These are phyloP conservation scores for Macrosteles quadrilineatus DNA, from an alignment of 1,140 invertebrate species.

Conservation along the genomic window DNA sequence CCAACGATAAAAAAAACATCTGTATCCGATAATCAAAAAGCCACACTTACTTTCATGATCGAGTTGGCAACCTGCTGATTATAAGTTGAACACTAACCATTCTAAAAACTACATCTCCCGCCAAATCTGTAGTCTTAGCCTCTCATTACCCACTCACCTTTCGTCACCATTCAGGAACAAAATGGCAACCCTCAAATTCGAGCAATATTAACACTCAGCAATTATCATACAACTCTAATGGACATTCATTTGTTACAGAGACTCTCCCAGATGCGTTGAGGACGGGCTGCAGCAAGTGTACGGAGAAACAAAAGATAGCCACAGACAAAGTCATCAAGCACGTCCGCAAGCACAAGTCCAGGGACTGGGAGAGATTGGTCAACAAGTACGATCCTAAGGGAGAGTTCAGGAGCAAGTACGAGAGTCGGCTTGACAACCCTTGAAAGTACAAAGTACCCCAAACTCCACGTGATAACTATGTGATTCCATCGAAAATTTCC, in stretches of 20 bases:
- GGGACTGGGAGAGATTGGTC: constrained; percentile 50
- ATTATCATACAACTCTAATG: too few relatives aligned
- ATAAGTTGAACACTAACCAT: too few relatives aligned
- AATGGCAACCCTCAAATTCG: too few relatives aligned
- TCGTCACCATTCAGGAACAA: too few relatives aligned
- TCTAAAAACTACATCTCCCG: too few relatives aligned
- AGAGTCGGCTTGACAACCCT: constrained; percentile 25
- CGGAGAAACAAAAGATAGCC: constrained; percentile 50
- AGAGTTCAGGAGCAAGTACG: constrained; percentile 49
- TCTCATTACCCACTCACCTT: too few relatives aligned
- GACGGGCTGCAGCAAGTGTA: constrained; percentile 53
- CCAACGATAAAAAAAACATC: too few relatives aligned
- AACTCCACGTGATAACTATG: neutral
- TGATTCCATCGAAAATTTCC: neutral
- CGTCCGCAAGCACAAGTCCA: constrained; percentile 42
- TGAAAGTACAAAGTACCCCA: neutral
- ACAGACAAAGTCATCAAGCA: constrained; percentile 50
- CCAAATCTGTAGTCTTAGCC: too few relatives aligned
- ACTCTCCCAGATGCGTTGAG: constrained; percentile 53
- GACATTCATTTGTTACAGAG: constrained; percentile 50
- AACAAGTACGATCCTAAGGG: constrained; percentile 54
- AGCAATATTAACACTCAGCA: too few relatives aligned
- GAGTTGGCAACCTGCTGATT: too few relatives aligned
- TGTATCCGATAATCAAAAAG: too few relatives aligned
- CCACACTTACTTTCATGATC: too few relatives aligned